Base-by-base conservation (phyloP, 2,113 vertebrate species). In the Microtus pennsylvanicus region DNA sequence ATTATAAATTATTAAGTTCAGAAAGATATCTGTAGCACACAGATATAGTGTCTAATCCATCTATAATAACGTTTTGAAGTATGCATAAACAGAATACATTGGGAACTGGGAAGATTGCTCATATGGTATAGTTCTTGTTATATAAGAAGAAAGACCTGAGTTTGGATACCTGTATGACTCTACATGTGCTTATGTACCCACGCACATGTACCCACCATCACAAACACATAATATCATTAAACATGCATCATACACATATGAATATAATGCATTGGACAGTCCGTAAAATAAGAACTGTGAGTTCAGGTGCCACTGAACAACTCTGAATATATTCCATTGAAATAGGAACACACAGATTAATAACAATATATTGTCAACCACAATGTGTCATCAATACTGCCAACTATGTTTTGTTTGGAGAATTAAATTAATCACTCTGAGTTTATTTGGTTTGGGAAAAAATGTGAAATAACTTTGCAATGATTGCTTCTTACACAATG, bases 401-500 rank as follows among this genome's bases (percentile, higher is more conserved):
- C 88, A 97, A 61, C 16, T 92, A 90, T 21, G 88, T 94, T 97
- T 97, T 96, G 55, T 87, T 98, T 98, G 92, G 63, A 55, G 94
- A 97, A 97, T 96, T 72, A 95, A 82, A 96, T 96, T 93, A 97
- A 96, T 97, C 93, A 80, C n/a, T 81, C 58, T 26, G 2, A 86
- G 91, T 78, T 96, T 88, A 88, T 89, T 90, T 96, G 80, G 72
- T 94, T 90, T 75, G 19, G 55, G 81, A 98, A 94, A 2, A 3
- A 38, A 58, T 72, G 38, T 87, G 96, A 93, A 96, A 82, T 94
- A 47, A 4, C 87, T 94, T 96, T 97, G 80, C 87, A 98, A 97
- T 98, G 93, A 97, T 98, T 98, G 89, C 78, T 45, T 91, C 38
- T 97, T 96, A 87, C 86, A 97, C 97, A 78, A 69, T 93, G 96